These are phyloP conservation scores for Pontoporia blainvillei DNA, from an alignment of 2,113 vertebrate species.

Conservation along the genomic window DNA sequence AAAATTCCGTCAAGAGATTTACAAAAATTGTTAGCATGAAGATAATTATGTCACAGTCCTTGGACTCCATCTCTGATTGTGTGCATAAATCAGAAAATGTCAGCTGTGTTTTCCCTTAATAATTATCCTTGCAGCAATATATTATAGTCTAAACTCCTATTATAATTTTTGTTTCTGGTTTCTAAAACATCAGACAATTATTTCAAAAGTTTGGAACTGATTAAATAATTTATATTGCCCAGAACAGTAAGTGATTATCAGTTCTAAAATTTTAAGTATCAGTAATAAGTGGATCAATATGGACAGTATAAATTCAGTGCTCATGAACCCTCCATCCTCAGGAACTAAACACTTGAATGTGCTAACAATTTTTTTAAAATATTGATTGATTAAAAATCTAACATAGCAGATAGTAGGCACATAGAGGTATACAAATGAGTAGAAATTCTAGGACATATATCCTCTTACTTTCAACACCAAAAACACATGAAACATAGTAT, in stretches of 20 bases:
- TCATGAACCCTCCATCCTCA: neutral
- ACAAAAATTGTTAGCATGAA: conserved; percentile 88
- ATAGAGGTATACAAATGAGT: neutral
- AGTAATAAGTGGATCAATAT: conserved; percentile 55
- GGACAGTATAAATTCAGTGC: conserved; percentile 26
- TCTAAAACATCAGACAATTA: conserved; percentile 77
- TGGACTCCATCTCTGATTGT: conserved; percentile 88
- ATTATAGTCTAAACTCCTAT: conserved; percentile 81
- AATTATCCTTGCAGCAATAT: conserved; percentile 83
- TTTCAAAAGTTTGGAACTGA: conserved; percentile 79
- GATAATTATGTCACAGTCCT: conserved; percentile 88
- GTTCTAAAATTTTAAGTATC: conserved; percentile 63
- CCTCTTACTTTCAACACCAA: neutral
- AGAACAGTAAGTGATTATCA: conserved; percentile 69
- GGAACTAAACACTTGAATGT: conserved; percentile 13
- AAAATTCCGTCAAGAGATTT: conserved; percentile 89
- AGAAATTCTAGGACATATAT: neutral
- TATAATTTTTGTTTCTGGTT: conserved; percentile 80
- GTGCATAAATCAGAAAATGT: conserved; percentile 87
- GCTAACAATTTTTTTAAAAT: neutral
- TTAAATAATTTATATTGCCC: conserved; percentile 75
- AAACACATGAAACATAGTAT: neutral
- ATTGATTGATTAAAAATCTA: neutral
- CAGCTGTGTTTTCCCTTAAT: conserved; percentile 88
- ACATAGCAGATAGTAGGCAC: neutral